phyloP scores from a whole-genome alignment of 2,888 invertebrate species.

The Aromia moschata region DNA sequence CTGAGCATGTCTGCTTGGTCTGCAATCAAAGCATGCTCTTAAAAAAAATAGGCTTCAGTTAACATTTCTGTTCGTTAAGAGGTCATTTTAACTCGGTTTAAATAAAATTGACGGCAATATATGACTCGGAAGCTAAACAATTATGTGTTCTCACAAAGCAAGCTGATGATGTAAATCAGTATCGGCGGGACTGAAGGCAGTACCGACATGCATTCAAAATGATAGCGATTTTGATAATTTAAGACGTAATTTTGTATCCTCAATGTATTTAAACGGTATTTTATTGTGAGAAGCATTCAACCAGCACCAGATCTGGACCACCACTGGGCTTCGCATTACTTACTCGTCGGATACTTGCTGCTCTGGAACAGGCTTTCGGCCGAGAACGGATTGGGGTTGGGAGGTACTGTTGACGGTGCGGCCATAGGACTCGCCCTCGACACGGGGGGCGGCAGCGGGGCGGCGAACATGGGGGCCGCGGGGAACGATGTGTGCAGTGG shows the following conservation, averaged over 20 bases:
- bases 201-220: too few relatives aligned
- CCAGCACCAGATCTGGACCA: slow-evolving; percentile 1
- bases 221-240: too few relatives aligned
- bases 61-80: too few relatives aligned
- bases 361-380: slow-evolving; percentile 89
- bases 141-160: too few relatives aligned
- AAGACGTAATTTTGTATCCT: too few relatives aligned
- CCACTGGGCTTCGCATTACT: slow-evolving; percentile 17
- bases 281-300: too few relatives aligned
- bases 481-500: slow-evolving; percentile 58
- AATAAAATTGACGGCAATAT: too few relatives aligned
- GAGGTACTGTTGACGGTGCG: slow-evolving; percentile 65
- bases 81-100: too few relatives aligned
- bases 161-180: too few relatives aligned
- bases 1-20: slow-evolving; percentile 86
- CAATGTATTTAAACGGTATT: too few relatives aligned
- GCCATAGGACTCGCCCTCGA: slow-evolving; percentile 74
- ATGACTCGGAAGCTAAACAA: too few relatives aligned
- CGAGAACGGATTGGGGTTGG: slow-evolving; percentile 85
- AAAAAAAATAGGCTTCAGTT: background rate
- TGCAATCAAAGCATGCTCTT: slow-evolving; percentile 53
- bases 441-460: slow-evolving; percentile 66
- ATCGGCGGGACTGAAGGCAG: too few relatives aligned
- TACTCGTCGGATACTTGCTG: slow-evolving; percentile 68
- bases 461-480: slow-evolving; percentile 66